Base-by-base conservation (phyloP, 2,797 vertebrate species). In the Neostethus bicornis region DNA sequence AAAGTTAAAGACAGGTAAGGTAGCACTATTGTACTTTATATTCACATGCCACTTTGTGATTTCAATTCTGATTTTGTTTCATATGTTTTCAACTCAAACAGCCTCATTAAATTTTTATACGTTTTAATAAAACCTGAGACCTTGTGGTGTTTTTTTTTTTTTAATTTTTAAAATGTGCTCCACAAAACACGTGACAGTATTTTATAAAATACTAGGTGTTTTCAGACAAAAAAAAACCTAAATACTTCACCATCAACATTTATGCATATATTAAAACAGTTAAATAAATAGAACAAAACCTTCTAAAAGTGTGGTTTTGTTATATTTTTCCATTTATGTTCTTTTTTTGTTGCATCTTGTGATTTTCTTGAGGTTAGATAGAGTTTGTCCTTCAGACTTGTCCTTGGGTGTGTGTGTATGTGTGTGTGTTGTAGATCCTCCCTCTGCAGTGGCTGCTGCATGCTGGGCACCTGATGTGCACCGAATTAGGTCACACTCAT, bases 11-110 rank as follows among this genome's bases (percentile, higher is more conserved):
- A 48, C 32, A 4, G 28, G 68, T 71, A 54, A 85, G 75, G 78
- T 87, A 69, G 88, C 89, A 92, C 90, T 90, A 79, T 83, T 92
- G 89, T 92, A 91, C 87, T 91, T 91, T 89, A 90, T 83, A 85
- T 73, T 78, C 89, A 90, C 90, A 77, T 7, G 88, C 85, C 88
- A 90, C 90, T 90, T 90, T 91, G 79, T 85, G 79, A 87, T 85
- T 80, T 77, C 75, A 87, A 80, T 70, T 83, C 46, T 59, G 75
- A 58, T 66, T 82, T 79, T 61, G 66, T 66, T 21, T 44, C 62
- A 63, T 38, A 28, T 47, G 46, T 61, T 60, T 74, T 65, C 41
- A 61, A 81, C 77, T 83, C 86, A 83, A 49, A 59, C 28, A 35
- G 66, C 67, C 66, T 80, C 79, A 88, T 86, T 85, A 89, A 86